Percentiles rank a stretch among this genome's conserved stretches.
phyloP scores from a whole-genome alignment of 2,888 invertebrate genomes.

The Parnassius apollo region DNA sequence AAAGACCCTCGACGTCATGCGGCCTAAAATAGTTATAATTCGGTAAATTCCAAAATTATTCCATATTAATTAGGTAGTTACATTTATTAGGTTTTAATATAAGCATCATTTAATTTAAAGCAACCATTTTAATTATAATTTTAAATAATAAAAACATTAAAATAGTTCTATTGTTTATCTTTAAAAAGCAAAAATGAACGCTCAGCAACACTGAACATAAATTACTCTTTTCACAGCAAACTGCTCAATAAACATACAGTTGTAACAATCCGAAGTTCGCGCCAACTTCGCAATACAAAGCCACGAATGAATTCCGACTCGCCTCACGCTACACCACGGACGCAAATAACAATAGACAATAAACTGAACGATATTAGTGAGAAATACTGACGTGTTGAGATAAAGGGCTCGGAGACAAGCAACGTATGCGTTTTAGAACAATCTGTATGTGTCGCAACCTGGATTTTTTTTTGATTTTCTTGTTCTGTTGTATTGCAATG shows the following conservation, averaged over 20 bases:
- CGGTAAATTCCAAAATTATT: too few species aligned
- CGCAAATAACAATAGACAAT: constrained; percentile 52
- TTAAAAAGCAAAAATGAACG: not conserved
- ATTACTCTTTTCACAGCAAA: constrained; percentile 15
- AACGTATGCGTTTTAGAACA: constrained; percentile 29
- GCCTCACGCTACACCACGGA: constrained; percentile 33
- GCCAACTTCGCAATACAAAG: constrained; percentile 42
- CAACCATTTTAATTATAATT: too few species aligned
- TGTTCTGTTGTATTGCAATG: not conserved
- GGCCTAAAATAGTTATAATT: not conserved
- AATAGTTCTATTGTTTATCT: not conserved
- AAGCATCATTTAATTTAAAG: too few species aligned
- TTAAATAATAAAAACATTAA: not conserved
- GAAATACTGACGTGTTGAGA: constrained; percentile 44
- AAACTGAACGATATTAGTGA: constrained; percentile 47
- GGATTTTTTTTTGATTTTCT: not conserved
- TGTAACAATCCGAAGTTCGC: constrained; percentile 29
- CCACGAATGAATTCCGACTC: constrained; percentile 35
- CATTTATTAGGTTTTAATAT: too few species aligned
- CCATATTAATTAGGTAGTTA: too few species aligned
- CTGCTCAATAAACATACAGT: constrained; percentile 9
- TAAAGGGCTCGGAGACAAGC: constrained; percentile 48
- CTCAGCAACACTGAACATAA: constrained; percentile 2
- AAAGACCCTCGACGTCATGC: not conserved
- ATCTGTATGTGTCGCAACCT: constrained; percentile 20